Evolutionary conservation across 2,113 vertebrate genomes (phyloP), one percentile per base, ranked within the genome.

Genomic region (Psophia crepitans): DNA sequence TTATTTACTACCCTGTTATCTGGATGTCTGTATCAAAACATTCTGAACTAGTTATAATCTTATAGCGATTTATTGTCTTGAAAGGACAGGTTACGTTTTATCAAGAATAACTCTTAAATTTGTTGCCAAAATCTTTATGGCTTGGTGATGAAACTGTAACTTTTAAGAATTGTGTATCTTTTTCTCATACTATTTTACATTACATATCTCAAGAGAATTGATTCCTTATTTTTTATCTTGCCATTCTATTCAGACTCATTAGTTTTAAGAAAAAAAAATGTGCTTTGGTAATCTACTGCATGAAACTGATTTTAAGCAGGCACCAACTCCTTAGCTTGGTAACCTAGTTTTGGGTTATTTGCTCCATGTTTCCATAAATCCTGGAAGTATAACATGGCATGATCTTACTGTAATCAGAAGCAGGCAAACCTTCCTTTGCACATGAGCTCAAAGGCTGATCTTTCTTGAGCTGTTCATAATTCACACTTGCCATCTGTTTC

Each of bases 381-480:
- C 87, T 93, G 80, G 32, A 89, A 73, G 63, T 61, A 58, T 27
- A 73, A 53, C 9, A 57, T 46, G 37, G 57, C 27, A 39, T 95
- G 28, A 90, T 84, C 30, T 88, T 66, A 76, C 44, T 91, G 46
- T 70, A 84, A 91, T 84, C 68, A 87, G 27, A 86, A 65, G 33
- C 44, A 79, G 49, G 49, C 14, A 81, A 94, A 57, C 44, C 35
- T 74, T 90, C 35, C 46, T 73, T 86, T 74, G 33, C 49, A 66
- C 56, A 78, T 65, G 77, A 90, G 70, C 78, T 89, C 70, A 93
- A 75, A 93, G 43, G 46, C 60, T 96, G 46, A 93, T 91, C 77
- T 93, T 96, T 81, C 85, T 78, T 57, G 41, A 94, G 84, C 76
- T 87, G 21, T 81, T 95, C 60, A 87, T 94, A 91, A 93, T 94